Evolutionary conservation across 2,888 invertebrate species (phyloP).

Genomic region (Cryptops parisi): DNA sequence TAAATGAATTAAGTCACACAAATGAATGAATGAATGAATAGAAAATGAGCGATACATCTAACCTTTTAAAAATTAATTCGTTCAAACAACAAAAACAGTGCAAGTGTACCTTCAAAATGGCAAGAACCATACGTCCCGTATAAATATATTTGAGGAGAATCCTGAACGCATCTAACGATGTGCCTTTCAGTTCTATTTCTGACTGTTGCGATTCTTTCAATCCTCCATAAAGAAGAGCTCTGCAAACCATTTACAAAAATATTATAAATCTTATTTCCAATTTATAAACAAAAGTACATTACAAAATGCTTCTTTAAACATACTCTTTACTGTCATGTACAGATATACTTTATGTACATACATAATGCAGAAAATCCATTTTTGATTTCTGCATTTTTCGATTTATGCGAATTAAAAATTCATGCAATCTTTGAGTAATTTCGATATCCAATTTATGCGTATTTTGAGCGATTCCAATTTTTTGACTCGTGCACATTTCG

Average conservation of each 20-base stretch:
- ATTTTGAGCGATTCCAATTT: too few relatives aligned
- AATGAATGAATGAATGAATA: not conserved
- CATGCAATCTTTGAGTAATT: too few relatives aligned
- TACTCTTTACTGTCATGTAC: too few relatives aligned
- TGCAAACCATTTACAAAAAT: constrained; percentile 24
- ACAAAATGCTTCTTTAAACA: too few relatives aligned
- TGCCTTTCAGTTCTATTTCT: constrained; percentile 71
- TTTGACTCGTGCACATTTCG: not conserved
- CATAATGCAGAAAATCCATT: too few relatives aligned
- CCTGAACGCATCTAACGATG: constrained; percentile 70
- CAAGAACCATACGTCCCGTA: constrained; percentile 55
- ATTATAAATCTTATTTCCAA: too few relatives aligned
- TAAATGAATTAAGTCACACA: not conserved
- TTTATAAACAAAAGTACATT: too few relatives aligned
- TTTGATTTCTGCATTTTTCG: too few relatives aligned
- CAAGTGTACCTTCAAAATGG: constrained; percentile 40
- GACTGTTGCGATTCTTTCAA: constrained; percentile 49
- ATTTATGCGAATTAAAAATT: too few relatives aligned
- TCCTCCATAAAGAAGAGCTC: constrained; percentile 47
- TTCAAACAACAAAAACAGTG: not conserved
- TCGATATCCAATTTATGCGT: too few relatives aligned
- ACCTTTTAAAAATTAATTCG: not conserved
- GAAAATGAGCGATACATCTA: not conserved
- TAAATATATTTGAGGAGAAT: constrained; percentile 89
- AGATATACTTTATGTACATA: too few relatives aligned